Conservation (phyloP, 2,113 vertebrate species). For the Melierax canorus region DNA sequence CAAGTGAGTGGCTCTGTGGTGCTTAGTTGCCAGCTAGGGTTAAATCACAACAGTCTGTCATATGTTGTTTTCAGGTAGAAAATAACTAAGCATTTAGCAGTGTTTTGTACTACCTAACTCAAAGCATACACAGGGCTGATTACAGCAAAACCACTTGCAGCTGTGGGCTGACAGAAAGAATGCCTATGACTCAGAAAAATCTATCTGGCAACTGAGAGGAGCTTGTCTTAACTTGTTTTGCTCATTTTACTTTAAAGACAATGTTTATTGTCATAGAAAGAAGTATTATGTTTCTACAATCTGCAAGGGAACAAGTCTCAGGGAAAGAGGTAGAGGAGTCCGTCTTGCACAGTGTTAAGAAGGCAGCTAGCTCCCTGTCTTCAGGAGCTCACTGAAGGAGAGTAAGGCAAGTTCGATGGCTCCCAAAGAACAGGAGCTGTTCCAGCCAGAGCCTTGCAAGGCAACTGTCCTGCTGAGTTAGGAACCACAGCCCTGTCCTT, state of each 20-base stretch:
- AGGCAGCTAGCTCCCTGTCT: not conserved
- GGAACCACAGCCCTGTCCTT: not conserved
- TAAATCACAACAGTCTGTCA: not conserved
- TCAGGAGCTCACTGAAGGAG: not conserved
- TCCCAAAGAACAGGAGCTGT: not conserved
- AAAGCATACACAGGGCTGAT: not conserved
- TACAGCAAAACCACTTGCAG: not conserved
- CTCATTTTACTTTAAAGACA: not conserved
- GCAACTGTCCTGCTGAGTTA: not conserved
- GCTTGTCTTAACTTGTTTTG: not conserved
- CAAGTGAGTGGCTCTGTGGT: too few relatives aligned
- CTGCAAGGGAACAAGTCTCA: not conserved
- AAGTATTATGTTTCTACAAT: not conserved
- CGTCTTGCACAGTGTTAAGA: fast-evolving
- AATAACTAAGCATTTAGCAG: not conserved
- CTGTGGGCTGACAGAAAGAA: not conserved
- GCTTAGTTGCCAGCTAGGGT: too few relatives aligned
- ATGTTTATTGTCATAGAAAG: not conserved
- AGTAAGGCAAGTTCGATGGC: not conserved
- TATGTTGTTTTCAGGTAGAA: not conserved
- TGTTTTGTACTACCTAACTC: not conserved
- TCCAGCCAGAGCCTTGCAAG: not conserved
- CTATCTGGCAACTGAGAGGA: not conserved
- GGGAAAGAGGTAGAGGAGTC: not conserved
- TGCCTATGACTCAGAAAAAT: not conserved